phyloP scores from a whole-genome alignment of 2,113 vertebrate genomes.

The Cheilinus undulatus region DNA sequence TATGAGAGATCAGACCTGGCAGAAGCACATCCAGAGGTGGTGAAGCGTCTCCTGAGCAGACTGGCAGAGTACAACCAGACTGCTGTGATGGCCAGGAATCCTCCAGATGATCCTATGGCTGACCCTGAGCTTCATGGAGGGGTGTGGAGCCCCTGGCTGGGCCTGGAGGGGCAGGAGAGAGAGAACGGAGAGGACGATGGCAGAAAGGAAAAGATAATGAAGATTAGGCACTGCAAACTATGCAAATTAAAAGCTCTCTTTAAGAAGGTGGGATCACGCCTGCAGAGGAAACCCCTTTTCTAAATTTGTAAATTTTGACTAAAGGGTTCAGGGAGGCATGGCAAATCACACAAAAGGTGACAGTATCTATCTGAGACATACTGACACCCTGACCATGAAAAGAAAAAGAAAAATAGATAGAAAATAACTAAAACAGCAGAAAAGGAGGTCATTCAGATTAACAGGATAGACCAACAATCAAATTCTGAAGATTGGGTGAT shows the following conservation, averaged over 20 bases:
- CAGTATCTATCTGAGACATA: background rate
- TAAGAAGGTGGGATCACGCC: conserved; percentile 74
- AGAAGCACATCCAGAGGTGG: conserved; percentile 84
- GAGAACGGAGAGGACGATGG: conserved; percentile 63
- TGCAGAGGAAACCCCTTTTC: conserved; percentile 73
- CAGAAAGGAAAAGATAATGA: conserved; percentile 61
- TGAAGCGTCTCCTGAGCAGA: conserved; percentile 87
- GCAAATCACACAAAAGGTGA: background rate
- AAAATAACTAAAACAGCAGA: conserved; percentile 11
- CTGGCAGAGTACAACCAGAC: conserved; percentile 92
- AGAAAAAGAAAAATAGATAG: background rate
- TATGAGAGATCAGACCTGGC: conserved; percentile 92
- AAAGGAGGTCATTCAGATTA: background rate
- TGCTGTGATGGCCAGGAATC: conserved; percentile 88
- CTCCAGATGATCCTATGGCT: conserved; percentile 90
- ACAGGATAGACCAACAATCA: conserved; percentile 25
- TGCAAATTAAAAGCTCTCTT: conserved; percentile 81
- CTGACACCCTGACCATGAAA: background rate
- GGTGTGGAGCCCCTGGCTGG: conserved; percentile 93
- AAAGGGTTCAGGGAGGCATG: background rate
- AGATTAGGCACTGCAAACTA: conserved; percentile 72
- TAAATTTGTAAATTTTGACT: conserved; percentile 41
- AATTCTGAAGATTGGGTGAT: conserved; percentile 43
- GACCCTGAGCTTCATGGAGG: conserved; percentile 92
- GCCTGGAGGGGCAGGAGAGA: conserved; percentile 68